Percentiles rank a stretch among this genome's conserved stretches.
Evolutionary conservation across 1,140 invertebrate species (phyloP).

Genomic region (Coptotermes formosanus): DNA sequence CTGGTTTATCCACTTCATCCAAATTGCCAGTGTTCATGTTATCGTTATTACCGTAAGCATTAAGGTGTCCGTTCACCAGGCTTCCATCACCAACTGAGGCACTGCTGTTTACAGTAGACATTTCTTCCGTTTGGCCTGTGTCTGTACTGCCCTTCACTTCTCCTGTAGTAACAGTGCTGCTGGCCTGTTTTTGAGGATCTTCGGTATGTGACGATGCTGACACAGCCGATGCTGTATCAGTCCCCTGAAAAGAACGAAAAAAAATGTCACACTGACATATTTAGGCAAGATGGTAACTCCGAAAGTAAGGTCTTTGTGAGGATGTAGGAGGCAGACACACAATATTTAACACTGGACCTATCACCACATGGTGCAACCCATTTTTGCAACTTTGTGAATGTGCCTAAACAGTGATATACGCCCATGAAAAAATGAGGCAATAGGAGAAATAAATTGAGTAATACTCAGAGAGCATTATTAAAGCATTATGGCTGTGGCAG

Average conservation of each 20-base stretch:
- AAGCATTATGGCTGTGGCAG: no score
- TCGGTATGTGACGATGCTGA: background rate
- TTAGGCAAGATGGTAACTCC: no score
- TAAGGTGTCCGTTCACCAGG: slow-evolving; percentile 15
- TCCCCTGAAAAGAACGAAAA: background rate
- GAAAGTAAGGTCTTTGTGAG: no score
- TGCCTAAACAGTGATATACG: no score
- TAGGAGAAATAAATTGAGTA: no score
- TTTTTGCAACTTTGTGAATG: no score
- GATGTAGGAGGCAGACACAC: no score
- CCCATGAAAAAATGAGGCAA: no score
- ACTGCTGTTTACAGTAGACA: background rate
- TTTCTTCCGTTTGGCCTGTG: background rate
- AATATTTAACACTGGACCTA: no score
- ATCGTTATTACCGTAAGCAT: background rate
- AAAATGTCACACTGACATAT: no score
- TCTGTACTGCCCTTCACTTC: background rate
- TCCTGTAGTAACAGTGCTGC: background rate
- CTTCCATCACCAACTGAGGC: background rate
- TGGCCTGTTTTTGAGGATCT: background rate
- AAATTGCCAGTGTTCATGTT: background rate
- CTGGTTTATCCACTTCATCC: slow-evolving; percentile 35
- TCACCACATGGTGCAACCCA: no score
- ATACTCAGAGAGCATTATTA: no score
- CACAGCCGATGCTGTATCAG: background rate